Base-by-base conservation (phyloP, 2,113 vertebrate genomes). In the Drymodes brunneopygia region DNA sequence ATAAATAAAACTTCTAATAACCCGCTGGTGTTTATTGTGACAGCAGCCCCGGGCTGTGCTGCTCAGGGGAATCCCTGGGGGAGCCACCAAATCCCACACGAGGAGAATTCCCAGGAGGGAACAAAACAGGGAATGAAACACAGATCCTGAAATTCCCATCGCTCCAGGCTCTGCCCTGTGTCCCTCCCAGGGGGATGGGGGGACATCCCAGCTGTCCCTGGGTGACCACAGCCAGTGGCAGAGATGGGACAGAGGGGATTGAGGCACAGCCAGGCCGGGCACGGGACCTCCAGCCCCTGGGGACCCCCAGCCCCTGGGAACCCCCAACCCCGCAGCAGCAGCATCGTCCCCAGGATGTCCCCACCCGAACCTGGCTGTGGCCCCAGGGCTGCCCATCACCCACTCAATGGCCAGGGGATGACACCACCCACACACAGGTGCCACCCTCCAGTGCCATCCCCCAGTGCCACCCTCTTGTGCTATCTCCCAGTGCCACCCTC, bases 311-410 rank as follows among this genome's bases (percentile, higher is more conserved):
- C 15, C 31, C 28, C 8, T 8, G 12, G 67, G 61, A 31, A 51
- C 44, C 19, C 35, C 60, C 6, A 4, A 1, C 0, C 25, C 48
- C 1, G 3, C 64, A 3, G 0, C 38, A 28, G 65, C 36, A 21
- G 38, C 38, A 38, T 6, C 1, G 0, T 44, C 51, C 79, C 61
- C 35, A 24, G 5, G 1, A 1, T 5, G 51, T 83, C 61, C 78
- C 65, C 47, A 60, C 29, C 56, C 44, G 5, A 15, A 13, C 51
- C 31, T 3, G 20, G n/a, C n/a, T 20, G 38, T 3, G 14, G 60
- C n/a, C 58, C n/a, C 1, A 1, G 71, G 38, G 25, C 56, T 80
- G 15, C 28, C 29, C 66, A 29, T 20, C 2, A 2, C 53, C 23
- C 62, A 23, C 1, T 0, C 50, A 9, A 4, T 5, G 56, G 10